phyloP scores from a whole-genome alignment of 2,888 invertebrate species.

The Galerucella pusilla region DNA sequence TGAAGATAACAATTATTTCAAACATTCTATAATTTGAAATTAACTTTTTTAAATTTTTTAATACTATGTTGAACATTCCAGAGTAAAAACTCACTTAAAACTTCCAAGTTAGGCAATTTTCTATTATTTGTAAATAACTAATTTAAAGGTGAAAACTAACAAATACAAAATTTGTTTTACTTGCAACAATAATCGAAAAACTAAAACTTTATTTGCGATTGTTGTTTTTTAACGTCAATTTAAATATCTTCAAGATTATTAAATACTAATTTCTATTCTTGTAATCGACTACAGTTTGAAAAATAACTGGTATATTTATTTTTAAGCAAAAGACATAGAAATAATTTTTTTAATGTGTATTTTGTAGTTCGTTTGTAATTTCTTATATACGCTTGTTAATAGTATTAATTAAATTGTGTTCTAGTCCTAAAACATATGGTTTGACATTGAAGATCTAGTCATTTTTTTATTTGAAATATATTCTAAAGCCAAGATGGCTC shows the following conservation, averaged over 20 bases:
- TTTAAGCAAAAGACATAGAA: slow-evolving; percentile 11
- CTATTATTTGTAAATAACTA: too few species aligned
- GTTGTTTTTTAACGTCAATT: too few species aligned
- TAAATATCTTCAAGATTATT: too few species aligned
- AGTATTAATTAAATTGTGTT: slow-evolving; percentile 52
- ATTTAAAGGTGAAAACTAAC: too few species aligned
- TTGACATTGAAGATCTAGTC: slow-evolving; percentile 49
- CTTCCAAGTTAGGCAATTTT: not conserved
- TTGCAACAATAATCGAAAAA: too few species aligned
- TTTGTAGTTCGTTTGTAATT: slow-evolving; percentile 25
- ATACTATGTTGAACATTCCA: not conserved
- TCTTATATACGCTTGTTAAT: slow-evolving; percentile 51
- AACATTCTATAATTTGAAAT: too few species aligned
- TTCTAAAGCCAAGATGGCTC: slow-evolving; percentile 1
- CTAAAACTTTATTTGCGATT: too few species aligned
- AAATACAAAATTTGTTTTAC: too few species aligned
- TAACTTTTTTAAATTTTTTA: too few species aligned
- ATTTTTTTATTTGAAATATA: slow-evolving; percentile 31
- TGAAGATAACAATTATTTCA: too few species aligned
- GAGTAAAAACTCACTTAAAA: not conserved
- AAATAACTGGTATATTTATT: slow-evolving; percentile 23
- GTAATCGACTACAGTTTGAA: not conserved
- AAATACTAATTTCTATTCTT: not conserved
- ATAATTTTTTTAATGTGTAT: slow-evolving; percentile 1
- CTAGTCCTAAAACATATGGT: slow-evolving; percentile 50